These are phyloP conservation scores for Sula dactylatra DNA, from an alignment of 2,113 vertebrate genomes.

Conservation along the genomic window DNA sequence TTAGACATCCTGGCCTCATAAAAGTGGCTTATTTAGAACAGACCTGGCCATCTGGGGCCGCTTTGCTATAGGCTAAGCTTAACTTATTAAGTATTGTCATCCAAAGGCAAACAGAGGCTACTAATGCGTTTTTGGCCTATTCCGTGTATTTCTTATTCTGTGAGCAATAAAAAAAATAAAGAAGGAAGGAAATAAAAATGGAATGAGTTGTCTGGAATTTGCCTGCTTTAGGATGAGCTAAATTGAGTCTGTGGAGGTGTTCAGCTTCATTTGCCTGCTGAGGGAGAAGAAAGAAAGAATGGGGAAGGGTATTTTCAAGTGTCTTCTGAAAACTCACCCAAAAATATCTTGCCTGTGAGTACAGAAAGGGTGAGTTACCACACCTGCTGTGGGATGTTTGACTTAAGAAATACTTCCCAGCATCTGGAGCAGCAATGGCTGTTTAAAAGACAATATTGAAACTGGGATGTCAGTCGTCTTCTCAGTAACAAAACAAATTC, in stretches of 20 bases:
- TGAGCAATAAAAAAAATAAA: background rate
- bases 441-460: background rate
- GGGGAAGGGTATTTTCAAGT: background rate
- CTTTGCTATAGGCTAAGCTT: constrained; percentile 34
- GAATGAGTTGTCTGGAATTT: background rate
- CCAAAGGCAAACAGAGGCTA: constrained; percentile 23
- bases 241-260: background rate
- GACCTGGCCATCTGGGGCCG: constrained; percentile 10
- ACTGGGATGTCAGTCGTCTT: background rate
- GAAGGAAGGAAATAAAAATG: background rate
- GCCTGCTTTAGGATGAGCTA: background rate
- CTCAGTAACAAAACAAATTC: background rate
- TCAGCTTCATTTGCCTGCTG: background rate
- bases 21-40: constrained; percentile 50
- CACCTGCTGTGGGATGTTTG: background rate
- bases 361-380: background rate
- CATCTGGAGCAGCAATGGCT: background rate
- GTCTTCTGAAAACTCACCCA: background rate
- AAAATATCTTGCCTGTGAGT: background rate
- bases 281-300: background rate
- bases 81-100: constrained; percentile 16
- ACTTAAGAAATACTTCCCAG: background rate
- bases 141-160: background rate
- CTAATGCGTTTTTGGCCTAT: background rate
- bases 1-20: constrained; percentile 38